Percentiles rank a stretch among this genome's conserved stretches.
Evolutionary conservation across 2,797 vertebrate species (phyloP).

Genomic region (Pipistrellus pipistrellus): DNA sequence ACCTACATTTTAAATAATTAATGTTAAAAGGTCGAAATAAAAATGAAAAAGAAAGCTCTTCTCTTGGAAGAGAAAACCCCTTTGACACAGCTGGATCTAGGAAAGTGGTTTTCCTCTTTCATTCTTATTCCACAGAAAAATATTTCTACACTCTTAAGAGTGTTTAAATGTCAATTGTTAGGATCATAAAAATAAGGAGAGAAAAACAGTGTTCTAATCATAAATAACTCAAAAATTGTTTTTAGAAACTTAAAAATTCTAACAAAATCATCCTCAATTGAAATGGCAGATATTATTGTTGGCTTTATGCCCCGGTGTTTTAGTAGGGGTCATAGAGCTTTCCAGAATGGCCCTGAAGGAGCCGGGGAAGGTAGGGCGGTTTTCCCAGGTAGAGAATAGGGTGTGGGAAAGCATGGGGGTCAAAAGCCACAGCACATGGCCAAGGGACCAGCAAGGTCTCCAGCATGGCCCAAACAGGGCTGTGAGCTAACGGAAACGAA

Average conservation of each 20-base stretch:
- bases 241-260: slow-evolving; percentile 15
- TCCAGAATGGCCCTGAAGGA: background rate
- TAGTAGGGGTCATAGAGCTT: background rate
- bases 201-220: background rate
- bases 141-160: background rate
- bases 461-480: background rate
- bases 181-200: background rate
- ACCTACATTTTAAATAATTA: slow-evolving; percentile 19
- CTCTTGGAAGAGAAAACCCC: background rate
- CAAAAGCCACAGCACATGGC: background rate
- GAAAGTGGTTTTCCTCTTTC: background rate
- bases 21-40: background rate
- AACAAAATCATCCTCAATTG: slow-evolving; percentile 55
- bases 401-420: background rate
- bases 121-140: slow-evolving; percentile 6
- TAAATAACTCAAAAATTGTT: background rate
- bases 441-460: background rate
- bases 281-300: background rate
- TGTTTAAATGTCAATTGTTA: background rate
- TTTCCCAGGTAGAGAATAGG: background rate
- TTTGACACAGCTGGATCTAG: background rate
- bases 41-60: slow-evolving; percentile 57
- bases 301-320: background rate
- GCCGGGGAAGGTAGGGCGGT: background rate
- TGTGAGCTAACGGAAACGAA: background rate